Evolutionary conservation across 2,797 vertebrate species (phyloP), one percentile per base, ranked within the genome.

Genomic region (Acomys russatus): DNA sequence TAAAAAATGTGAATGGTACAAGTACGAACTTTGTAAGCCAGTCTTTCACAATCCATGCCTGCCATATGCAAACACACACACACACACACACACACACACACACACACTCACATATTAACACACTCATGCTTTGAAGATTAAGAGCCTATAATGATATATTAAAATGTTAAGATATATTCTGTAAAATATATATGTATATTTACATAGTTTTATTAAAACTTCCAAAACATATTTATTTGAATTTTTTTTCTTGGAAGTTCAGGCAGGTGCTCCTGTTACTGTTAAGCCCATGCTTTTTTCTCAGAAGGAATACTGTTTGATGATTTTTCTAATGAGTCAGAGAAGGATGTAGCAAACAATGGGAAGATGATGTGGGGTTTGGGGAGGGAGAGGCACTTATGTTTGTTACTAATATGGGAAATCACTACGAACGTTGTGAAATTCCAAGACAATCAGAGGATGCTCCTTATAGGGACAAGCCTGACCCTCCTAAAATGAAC

Each of bases 401-500:
- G 9, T 70, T 64, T 90, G 15, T 83, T 93, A 93, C 51, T 77
- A 61, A 73, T 68, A 6, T 22, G 18, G 9, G 14, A 18, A 74
- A 28, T 94, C 66, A 66, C 28, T 49, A 71, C 23, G 66, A 2
- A 74, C 35, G 64, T 23, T 25, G 79, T 14, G n/a, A 86, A 59
- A 93, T 84, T 51, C 95, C 9, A 92, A 96, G 4, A 90, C 71
- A 76, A 80, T 49, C 33, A 76, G 15, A 95, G 38, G 9, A n/a
- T 76, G 35, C 6, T 44, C 35, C 3, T 30, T 38, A 4, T 80
- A 88, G 23, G 30, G 56, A 90, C 76, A 54, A 74, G 0, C 79
- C 79, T 74, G 68, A 85, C 88, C 15, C 15, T 68, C 78, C 92
- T 49, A 83, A 95, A 71, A 35, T 59, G 1, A 56, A 8, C 38